Conservation (phyloP, 2,797 vertebrate species). For the Oryzias dopingdopingensis region DNA sequence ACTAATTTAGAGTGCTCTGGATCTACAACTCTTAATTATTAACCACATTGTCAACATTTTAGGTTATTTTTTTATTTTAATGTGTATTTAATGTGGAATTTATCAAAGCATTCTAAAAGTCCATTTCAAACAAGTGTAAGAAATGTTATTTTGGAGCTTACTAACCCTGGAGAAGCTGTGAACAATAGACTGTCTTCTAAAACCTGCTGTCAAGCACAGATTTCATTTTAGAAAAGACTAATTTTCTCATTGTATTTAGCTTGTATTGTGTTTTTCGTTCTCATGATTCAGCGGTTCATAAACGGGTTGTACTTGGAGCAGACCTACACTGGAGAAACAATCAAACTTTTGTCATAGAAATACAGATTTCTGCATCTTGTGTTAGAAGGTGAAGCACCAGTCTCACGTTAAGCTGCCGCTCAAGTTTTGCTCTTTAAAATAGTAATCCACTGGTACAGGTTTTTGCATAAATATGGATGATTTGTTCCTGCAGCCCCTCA, state of each 20-base stretch:
- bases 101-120: not conserved
- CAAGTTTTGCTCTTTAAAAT: not conserved
- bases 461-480: constrained; percentile 14
- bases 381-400: not conserved
- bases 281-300: too few species aligned
- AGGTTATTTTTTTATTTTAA: not conserved
- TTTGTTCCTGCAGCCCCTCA: constrained; percentile 12
- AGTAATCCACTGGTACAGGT: not conserved
- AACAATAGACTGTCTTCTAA: not conserved
- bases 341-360: not conserved
- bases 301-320: not conserved
- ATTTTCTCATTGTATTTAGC: not conserved
- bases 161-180: not conserved
- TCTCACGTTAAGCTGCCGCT: not conserved
- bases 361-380: constrained; percentile 1
- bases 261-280: not conserved
- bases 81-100: not conserved
- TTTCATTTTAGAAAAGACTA: too few species aligned
- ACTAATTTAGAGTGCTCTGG: too few species aligned
- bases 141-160: too few species aligned
- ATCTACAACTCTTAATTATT: too few species aligned
- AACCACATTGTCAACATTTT: too few species aligned
- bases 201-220: not conserved
- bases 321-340: not conserved
- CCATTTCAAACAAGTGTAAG: not conserved